Evolutionary conservation across 2,113 vertebrate genomes (phyloP).

Genomic region (Dendropsophus ebraccatus): DNA sequence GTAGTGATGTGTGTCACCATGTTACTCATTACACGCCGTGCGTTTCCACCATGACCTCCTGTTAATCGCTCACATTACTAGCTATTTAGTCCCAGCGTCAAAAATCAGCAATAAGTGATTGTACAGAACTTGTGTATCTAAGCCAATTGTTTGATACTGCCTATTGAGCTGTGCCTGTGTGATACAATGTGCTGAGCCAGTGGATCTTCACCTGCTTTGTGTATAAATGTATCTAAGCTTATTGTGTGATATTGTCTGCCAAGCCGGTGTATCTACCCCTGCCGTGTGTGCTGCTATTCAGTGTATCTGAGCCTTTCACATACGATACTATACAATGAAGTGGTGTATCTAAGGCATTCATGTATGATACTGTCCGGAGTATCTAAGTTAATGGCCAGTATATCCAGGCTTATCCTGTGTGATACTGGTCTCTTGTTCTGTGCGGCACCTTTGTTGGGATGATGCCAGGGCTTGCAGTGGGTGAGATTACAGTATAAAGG

Average conservation of each 20-base stretch:
- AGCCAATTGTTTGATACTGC: background rate
- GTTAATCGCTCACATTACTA: slow-evolving; percentile 58
- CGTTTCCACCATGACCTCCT: slow-evolving; percentile 26
- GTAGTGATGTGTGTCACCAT: slow-evolving; percentile 39
- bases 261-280: background rate
- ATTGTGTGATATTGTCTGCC: background rate
- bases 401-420: background rate
- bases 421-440: background rate
- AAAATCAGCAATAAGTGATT: background rate
- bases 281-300: background rate
- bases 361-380: background rate
- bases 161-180: background rate
- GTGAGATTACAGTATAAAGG: too few relatives aligned
- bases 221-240: background rate
- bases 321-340: background rate
- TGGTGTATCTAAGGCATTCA: background rate
- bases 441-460: too few relatives aligned
- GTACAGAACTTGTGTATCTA: background rate
- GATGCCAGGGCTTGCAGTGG: too few relatives aligned
- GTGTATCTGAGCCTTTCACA: background rate
- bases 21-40: slow-evolving; percentile 16
- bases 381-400: too few relatives aligned
- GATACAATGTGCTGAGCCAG: background rate
- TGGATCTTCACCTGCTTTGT: background rate
- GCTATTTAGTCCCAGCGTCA: slow-evolving; percentile 11